Conservation (phyloP, 2,797 vertebrate genomes). For the Pelobates cultripes region DNA sequence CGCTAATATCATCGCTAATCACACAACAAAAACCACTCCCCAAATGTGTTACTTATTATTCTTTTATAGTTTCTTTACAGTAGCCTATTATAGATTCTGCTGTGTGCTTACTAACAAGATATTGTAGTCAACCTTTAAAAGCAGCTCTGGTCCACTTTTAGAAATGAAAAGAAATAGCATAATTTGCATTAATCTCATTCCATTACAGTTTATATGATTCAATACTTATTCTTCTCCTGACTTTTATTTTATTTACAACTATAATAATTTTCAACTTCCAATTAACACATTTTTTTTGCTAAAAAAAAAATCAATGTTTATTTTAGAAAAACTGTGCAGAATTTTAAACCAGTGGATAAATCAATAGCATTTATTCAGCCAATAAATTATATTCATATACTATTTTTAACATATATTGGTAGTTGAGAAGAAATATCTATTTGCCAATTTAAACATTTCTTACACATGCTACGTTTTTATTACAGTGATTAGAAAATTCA, state of each 20-base stretch:
- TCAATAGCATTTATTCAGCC: conserved; percentile 30
- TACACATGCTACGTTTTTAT: conserved; percentile 46
- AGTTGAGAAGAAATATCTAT: conserved; percentile 45
- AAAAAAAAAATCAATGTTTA: conserved; percentile 45
- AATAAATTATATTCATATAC: conserved; percentile 34
- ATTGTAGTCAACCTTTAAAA: background rate
- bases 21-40: no score
- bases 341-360: conserved; percentile 35
- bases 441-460: conserved; percentile 45
- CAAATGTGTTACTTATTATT: no score
- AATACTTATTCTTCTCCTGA: background rate
- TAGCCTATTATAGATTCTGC: no score
- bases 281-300: conserved; percentile 31
- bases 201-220: background rate
- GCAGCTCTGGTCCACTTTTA: background rate
- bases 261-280: background rate
- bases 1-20: no score
- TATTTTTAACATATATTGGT: background rate
- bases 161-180: background rate
- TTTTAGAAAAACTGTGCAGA: conserved; percentile 27
- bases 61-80: no score
- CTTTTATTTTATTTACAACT: conserved; percentile 1
- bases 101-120: no score
- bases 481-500: conserved; percentile 40
- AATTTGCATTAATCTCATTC: background rate